These are phyloP conservation scores for Pocillopora grandis DNA, from an alignment of 92 coral and sea anemone species.

Conservation along the genomic window DNA sequence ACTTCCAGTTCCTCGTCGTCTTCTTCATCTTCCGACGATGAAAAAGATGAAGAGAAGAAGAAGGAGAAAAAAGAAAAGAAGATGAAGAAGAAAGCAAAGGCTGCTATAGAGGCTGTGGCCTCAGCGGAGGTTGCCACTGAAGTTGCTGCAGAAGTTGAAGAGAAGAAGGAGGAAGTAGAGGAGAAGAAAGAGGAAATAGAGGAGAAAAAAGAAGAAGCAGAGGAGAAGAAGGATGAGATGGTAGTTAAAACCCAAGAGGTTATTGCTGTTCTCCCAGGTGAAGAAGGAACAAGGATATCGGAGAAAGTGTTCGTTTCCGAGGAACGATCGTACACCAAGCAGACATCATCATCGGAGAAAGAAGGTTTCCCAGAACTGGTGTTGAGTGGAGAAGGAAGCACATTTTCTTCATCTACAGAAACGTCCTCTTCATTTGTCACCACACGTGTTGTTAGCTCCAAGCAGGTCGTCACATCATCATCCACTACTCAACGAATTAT, in stretches of 20 bases:
- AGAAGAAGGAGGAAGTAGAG: slow-evolving; percentile 47
- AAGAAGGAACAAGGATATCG: slow-evolving; percentile 41
- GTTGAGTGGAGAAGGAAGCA: slow-evolving; percentile 40
- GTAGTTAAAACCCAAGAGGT: slow-evolving; percentile 46
- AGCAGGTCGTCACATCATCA: slow-evolving; percentile 54
- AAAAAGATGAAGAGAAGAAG: slow-evolving; percentile 61
- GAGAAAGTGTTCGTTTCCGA: slow-evolving; percentile 25
- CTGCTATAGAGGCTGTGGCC: slow-evolving; percentile 46
- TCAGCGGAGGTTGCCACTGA: slow-evolving; percentile 32
- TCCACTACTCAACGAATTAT: slow-evolving; percentile 75
- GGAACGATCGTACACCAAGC: slow-evolving; percentile 33
- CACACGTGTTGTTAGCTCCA: slow-evolving; percentile 73
- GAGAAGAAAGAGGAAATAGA: slow-evolving; percentile 51
- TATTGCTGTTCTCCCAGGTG: slow-evolving; percentile 45
- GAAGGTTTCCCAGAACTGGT: slow-evolving; percentile 60
- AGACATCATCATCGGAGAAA: slow-evolving; percentile 52
- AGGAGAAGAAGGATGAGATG: slow-evolving; percentile 42
- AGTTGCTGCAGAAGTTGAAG: slow-evolving; percentile 31
- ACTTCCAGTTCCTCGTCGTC: slow-evolving; percentile 66
- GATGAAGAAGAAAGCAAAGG: slow-evolving; percentile 44
- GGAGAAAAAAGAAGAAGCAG: slow-evolving; percentile 56
- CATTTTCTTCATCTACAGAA: slow-evolving; percentile 50
- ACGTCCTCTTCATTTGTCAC: slow-evolving; percentile 65
- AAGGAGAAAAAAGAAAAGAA: slow-evolving; percentile 52
- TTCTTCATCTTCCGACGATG: slow-evolving; percentile 64